Conservation (phyloP, 2,113 vertebrate species). For the Narcine bancroftii region DNA sequence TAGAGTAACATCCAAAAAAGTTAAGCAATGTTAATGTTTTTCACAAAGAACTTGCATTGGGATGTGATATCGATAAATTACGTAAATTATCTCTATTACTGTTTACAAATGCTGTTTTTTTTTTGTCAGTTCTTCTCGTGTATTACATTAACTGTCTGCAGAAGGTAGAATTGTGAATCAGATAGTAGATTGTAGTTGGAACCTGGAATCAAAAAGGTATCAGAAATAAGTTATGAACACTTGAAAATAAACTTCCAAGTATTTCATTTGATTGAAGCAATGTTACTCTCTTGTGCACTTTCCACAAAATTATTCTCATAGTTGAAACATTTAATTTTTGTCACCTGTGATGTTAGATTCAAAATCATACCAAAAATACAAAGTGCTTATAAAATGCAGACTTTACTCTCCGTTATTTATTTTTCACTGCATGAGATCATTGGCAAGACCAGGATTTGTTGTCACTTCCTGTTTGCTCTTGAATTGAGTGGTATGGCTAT, state of each 20-base stretch:
- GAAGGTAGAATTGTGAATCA: slow-evolving; percentile 36
- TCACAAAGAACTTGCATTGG: slow-evolving; percentile 37
- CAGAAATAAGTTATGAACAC: slow-evolving; percentile 34
- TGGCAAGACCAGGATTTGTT: no score
- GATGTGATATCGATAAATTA: slow-evolving; percentile 32
- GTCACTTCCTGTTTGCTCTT: no score
- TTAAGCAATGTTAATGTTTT: slow-evolving; percentile 35
- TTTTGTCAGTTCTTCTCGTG: slow-evolving; percentile 34
- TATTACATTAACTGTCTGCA: slow-evolving; percentile 37
- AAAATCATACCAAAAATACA: background rate
- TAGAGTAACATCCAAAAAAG: slow-evolving; percentile 32
- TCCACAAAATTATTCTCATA: background rate
- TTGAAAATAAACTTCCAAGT: slow-evolving; percentile 33
- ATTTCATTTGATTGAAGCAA: slow-evolving; percentile 27
- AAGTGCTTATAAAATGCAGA: background rate
- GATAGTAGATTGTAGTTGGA: slow-evolving; percentile 33
- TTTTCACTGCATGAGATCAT: no score
- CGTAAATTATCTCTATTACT: slow-evolving; percentile 29
- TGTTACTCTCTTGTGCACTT: slow-evolving; percentile 32
- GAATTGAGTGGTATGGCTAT: no score
- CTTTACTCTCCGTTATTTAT: background rate
- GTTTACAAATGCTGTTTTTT: background rate
- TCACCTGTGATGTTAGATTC: background rate
- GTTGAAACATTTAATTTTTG: slow-evolving; percentile 10
- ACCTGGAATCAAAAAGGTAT: slow-evolving; percentile 24